A percentile compares a stretch with the other conserved stretches of the same genome.
Conservation (phyloP, 2,888 invertebrate species). For the Ormyrus thymus region DNA sequence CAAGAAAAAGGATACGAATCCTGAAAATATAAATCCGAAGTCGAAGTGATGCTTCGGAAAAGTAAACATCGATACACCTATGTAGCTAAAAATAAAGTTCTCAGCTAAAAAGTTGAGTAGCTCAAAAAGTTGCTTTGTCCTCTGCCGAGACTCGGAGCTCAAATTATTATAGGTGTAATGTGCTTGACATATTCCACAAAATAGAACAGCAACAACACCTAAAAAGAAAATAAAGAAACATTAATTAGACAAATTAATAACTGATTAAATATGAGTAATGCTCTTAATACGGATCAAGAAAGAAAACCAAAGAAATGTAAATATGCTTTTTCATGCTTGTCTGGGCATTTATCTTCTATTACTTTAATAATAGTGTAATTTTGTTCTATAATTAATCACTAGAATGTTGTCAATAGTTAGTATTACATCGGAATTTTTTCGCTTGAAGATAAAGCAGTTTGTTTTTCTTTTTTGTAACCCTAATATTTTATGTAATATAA, state of each 20-base stretch:
- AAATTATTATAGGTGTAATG: conserved; percentile 95
- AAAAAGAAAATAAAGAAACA: conserved; percentile 47
- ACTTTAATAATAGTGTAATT: too few relatives aligned
- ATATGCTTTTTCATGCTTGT: too few relatives aligned
- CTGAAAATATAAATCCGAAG: conserved; percentile 91
- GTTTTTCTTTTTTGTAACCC: too few relatives aligned
- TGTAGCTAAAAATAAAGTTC: conserved; percentile 98
- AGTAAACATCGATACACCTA: conserved; percentile 99
- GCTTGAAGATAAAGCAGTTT: too few relatives aligned
- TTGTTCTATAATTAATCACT: too few relatives aligned
- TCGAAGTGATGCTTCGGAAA: conserved; percentile 97
- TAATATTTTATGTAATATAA: too few relatives aligned
- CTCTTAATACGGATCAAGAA: too few relatives aligned
- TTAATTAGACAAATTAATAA: not conserved
- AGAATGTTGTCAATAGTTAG: too few relatives aligned
- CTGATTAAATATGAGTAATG: too few relatives aligned
- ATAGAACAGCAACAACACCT: conserved; percentile 97
- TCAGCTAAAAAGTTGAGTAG: conserved; percentile 96
- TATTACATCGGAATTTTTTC: too few relatives aligned
- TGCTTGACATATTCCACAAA: conserved; percentile 99
- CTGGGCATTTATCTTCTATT: too few relatives aligned
- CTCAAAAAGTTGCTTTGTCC: conserved; percentile 74
- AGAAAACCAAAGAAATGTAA: too few relatives aligned
- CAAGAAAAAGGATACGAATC: conserved; percentile 91
- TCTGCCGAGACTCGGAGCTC: conserved; percentile 75